phyloP scores from a whole-genome alignment of 2,113 vertebrate genomes.

The Puntigrus tetrazona region DNA sequence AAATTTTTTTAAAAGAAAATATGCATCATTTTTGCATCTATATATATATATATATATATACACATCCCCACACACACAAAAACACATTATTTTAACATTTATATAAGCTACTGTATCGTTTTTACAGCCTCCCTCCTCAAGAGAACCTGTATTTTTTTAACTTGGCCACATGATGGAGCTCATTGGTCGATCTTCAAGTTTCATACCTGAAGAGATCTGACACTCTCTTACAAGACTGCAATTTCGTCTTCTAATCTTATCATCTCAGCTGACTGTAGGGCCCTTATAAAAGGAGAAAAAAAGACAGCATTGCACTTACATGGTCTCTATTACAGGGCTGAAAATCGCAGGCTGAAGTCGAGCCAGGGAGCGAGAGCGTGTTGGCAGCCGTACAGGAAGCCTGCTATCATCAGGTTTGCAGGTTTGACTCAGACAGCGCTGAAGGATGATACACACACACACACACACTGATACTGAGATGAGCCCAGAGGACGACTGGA shows the following conservation, averaged over 20 bases:
- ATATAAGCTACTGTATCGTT: background rate
- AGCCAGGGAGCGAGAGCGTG: background rate
- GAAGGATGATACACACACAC: conserved; percentile 34
- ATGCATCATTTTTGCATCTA: too few relatives aligned
- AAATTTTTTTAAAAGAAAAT: too few relatives aligned
- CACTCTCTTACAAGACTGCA: conserved; percentile 30
- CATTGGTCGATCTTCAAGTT: background rate
- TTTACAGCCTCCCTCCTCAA: background rate
- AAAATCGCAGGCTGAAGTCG: conserved; percentile 8
- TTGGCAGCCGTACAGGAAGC: conserved; percentile 33
- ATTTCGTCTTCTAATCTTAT: conserved; percentile 39
- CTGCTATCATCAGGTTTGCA: conserved; percentile 28
- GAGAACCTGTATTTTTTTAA: background rate
- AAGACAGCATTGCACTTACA: conserved; percentile 30
- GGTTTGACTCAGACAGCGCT: conserved; percentile 21
- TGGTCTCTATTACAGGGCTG: conserved; percentile 43
- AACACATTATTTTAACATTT: too few relatives aligned
- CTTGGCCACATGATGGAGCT: conserved; percentile 1
- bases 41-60: too few relatives aligned
- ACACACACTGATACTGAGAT: conserved; percentile 8
- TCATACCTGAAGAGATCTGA: background rate
- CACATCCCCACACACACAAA: too few relatives aligned
- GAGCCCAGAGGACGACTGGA: background rate
- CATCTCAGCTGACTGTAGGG: conserved; percentile 22
- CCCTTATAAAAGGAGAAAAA: conserved; percentile 35